These are phyloP conservation scores for Tamias sibiricus DNA, from an alignment of 2,113 vertebrate genomes.

Conservation along the genomic window DNA sequence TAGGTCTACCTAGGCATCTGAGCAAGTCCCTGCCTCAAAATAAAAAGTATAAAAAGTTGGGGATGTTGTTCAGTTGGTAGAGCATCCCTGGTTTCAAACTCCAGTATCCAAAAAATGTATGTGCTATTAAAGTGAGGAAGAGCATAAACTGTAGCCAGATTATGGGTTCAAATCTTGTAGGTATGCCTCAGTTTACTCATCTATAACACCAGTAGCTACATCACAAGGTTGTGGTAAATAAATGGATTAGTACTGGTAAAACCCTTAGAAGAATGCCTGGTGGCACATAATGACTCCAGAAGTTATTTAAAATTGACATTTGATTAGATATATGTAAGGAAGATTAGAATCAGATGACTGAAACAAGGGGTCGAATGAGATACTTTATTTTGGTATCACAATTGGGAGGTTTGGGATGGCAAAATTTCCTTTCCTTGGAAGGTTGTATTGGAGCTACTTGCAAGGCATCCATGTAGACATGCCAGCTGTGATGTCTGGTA, in stretches of 20 bases:
- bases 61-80: too few species aligned
- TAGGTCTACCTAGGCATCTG: neutral
- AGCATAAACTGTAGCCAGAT: neutral
- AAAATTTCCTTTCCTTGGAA: conserved; percentile 12
- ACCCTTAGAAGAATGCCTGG: neutral
- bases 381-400: neutral
- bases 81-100: too few species aligned
- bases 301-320: neutral
- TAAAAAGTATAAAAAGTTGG: neutral
- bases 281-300: neutral
- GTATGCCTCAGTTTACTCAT: neutral
- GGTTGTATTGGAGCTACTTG: neutral
- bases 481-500: neutral
- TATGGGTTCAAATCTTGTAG: neutral
- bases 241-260: conserved; percentile 6
- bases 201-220: neutral
- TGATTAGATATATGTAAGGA: neutral
- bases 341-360: neutral
- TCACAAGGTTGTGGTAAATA: conserved; percentile 42
- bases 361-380: neutral
- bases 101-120: too few species aligned
- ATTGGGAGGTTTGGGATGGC: neutral
- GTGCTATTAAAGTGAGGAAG: too few species aligned
- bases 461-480: neutral
- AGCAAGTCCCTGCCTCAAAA: neutral